Evolutionary conservation across 2,888 invertebrate genomes (phyloP).

Genomic region (Drosophila kuntzei): DNA sequence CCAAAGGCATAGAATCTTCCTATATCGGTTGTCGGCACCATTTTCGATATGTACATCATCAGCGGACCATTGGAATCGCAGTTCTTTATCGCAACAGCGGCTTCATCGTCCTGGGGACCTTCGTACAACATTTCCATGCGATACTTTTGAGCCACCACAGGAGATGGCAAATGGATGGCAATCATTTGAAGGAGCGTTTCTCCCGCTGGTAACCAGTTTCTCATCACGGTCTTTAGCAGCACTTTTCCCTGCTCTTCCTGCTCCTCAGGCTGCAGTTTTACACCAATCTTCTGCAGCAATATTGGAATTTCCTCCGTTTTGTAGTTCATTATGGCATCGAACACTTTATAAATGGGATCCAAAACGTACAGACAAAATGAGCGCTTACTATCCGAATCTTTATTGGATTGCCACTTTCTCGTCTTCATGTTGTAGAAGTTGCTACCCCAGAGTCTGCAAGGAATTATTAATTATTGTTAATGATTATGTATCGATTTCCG

Average conservation of each 20-base stretch:
- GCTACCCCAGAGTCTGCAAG: constrained; percentile 94
- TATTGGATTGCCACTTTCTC: constrained; percentile 98
- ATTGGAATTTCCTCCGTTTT: constrained; percentile 96
- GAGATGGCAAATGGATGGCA: constrained; percentile 99
- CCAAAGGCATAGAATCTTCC: constrained; percentile 99
- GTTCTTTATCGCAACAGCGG: constrained; percentile 94
- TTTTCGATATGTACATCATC: constrained; percentile 99
- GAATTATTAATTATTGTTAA: not conserved
- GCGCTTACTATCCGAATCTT: constrained; percentile 96
- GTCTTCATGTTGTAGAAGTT: constrained; percentile 99
- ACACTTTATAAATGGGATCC: constrained; percentile 99
- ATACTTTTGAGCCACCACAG: constrained; percentile 99
- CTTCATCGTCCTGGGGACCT: constrained; percentile 98
- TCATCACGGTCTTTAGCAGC: constrained; percentile 98
- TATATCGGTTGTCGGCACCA: constrained; percentile 99
- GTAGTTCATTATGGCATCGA: constrained; percentile 93
- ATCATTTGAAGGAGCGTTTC: constrained; percentile 99
- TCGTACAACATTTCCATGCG: constrained; percentile 99
- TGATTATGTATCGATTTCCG: not conserved
- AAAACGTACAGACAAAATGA: constrained; percentile 99
- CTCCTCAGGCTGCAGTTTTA: constrained; percentile 97
- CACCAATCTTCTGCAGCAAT: constrained; percentile 95
- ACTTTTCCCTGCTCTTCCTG: constrained; percentile 98
- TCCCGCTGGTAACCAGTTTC: constrained; percentile 99
- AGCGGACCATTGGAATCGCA: constrained; percentile 99